These are phyloP conservation scores for Meriones psammophilus DNA, from an alignment of 2,797 vertebrate species.

Conservation along the genomic window DNA sequence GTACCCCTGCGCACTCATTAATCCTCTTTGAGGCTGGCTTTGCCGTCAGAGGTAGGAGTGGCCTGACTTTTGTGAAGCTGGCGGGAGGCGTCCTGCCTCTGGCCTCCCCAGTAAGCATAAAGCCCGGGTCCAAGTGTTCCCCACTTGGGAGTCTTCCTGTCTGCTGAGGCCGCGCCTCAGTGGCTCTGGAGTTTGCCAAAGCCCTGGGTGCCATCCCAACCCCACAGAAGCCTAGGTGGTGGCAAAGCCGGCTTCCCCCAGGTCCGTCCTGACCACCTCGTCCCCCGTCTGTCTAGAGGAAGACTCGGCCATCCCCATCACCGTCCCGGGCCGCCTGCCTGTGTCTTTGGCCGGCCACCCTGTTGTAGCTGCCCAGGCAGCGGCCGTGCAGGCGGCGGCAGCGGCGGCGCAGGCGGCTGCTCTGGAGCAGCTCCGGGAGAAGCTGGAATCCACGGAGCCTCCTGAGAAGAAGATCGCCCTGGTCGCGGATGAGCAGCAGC, in stretches of 20 bases:
- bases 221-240: too few species aligned
- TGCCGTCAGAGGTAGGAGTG: neutral
- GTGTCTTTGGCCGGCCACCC: constrained; percentile 92
- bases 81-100: neutral
- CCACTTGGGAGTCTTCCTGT: fast-evolving
- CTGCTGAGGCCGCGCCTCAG: neutral
- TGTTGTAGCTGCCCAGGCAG: constrained; percentile 93
- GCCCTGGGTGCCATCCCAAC: neutral
- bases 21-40: neutral
- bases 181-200: neutral
- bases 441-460: constrained; percentile 95
- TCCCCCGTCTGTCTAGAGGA: constrained; percentile 89
- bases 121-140: neutral
- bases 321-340: constrained; percentile 89
- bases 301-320: constrained; percentile 90
- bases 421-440: constrained; percentile 97
- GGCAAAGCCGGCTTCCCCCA: neutral
- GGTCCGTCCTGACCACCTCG: neutral
- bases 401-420: constrained; percentile 94
- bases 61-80: neutral
- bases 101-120: fast-evolving
- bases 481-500: constrained; percentile 94
- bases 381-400: constrained; percentile 92
- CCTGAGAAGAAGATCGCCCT: constrained; percentile 97
- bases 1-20: neutral